Evolutionary conservation across 2,113 vertebrate species (phyloP).

Genomic region (Myodes glareolus): DNA sequence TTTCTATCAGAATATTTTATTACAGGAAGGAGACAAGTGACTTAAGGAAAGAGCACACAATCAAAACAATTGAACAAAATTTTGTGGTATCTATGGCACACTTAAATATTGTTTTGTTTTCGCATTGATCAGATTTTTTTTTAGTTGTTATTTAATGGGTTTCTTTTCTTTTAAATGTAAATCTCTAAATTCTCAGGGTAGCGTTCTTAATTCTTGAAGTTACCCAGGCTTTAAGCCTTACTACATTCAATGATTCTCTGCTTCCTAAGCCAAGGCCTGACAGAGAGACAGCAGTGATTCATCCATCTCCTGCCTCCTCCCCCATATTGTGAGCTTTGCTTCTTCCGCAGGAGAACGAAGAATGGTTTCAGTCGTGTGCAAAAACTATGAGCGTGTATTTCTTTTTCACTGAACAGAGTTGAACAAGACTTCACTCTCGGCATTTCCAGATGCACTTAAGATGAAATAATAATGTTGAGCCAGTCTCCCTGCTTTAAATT

Average conservation of each 20-base stretch:
- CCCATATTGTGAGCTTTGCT: background rate
- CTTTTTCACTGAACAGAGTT: constrained; percentile 55
- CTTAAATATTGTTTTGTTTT: background rate
- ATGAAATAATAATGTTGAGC: constrained; percentile 69
- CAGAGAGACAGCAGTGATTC: background rate
- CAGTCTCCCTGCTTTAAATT: constrained; percentile 72
- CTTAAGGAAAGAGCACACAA: background rate
- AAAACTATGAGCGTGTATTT: constrained; percentile 9
- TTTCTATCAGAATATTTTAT: background rate
- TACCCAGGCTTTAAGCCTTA: background rate
- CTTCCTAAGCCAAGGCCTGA: background rate
- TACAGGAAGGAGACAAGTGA: background rate
- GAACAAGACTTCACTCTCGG: constrained; percentile 65
- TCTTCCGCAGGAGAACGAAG: background rate
- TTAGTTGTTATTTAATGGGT: background rate
- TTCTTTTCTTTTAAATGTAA: constrained; percentile 3
- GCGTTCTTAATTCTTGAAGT: background rate
- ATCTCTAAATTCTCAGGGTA: background rate
- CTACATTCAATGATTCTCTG: background rate
- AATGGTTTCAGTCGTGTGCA: background rate
- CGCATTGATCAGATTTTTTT: background rate
- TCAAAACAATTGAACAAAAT: background rate
- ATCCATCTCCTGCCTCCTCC: background rate
- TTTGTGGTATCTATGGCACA: background rate
- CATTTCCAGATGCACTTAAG: constrained; percentile 74